Evolutionary conservation across 1,140 invertebrate species (phyloP).

Genomic region (Frieseomelitta varia): DNA sequence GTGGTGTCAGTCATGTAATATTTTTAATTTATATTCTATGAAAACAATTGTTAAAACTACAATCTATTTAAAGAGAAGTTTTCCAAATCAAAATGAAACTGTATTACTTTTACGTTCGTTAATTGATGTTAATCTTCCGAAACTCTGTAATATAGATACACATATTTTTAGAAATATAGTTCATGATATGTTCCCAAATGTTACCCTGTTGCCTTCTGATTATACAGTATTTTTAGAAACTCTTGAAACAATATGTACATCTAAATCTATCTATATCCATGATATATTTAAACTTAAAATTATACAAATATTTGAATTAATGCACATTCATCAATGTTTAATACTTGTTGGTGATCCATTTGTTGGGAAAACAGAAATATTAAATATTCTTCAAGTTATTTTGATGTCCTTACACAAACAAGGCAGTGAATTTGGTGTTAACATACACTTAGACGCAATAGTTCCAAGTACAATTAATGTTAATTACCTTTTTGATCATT

Average conservation of each 20-base stretch:
- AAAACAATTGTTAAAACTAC: constrained; percentile 84
- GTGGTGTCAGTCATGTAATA: constrained; percentile 84
- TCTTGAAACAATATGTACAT: constrained; percentile 74
- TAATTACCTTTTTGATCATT: constrained; percentile 85
- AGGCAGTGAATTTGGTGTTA: constrained; percentile 74
- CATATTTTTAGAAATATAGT: constrained; percentile 86
- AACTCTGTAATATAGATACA: constrained; percentile 85
- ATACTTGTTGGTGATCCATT: constrained; percentile 81
- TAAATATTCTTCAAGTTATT: constrained; percentile 80
- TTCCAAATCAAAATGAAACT: constrained; percentile 84
- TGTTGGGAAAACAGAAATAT: constrained; percentile 83
- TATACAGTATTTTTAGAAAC: constrained; percentile 78
- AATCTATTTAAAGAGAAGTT: constrained; percentile 84
- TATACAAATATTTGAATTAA: constrained; percentile 86
- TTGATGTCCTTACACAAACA: constrained; percentile 79
- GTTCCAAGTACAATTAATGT: constrained; percentile 86
- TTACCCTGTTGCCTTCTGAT: constrained; percentile 82
- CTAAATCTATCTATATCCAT: constrained; percentile 82
- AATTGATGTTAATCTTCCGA: constrained; percentile 86
- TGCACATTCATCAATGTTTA: constrained; percentile 85
- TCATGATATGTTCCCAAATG: constrained; percentile 85
- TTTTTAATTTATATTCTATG: constrained; percentile 83
- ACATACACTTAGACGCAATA: constrained; percentile 81
- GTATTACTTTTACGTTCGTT: constrained; percentile 84
- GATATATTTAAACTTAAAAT: constrained; percentile 85